Evolutionary conservation across 1,140 invertebrate species (phyloP), one percentile per base, ranked within the genome.

Genomic region (Drosophila cardini): DNA sequence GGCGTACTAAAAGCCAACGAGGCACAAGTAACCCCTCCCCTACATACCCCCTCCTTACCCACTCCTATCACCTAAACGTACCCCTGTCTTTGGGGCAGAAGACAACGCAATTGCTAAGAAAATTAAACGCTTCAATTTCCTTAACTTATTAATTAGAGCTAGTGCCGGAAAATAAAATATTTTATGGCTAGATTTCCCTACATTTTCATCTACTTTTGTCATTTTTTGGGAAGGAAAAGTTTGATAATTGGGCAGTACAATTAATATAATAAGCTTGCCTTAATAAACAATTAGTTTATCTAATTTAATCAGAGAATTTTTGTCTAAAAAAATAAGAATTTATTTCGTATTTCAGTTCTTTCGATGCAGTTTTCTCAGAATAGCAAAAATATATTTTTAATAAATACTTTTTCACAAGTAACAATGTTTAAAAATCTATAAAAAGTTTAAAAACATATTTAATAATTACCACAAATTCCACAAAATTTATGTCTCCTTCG

Each of bases 1-100:
- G 74, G 18, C 42, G 75, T 55, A 86, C 62, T 86, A 81, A 85
- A 85, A 85, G 58, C 60, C 64, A 78, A 78, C 62, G 63, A 78
- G 73, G 40, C 52, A 53, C 72, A 46, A 50, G 43, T 8, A 32
- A 13, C 43, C 34, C 34, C 32, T 45, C 65, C 50, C 77, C 48
- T 36, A 8, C 8, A 5, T 5, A 4, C 18, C 2, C 40, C 1
- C 30, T 18, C 26, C 61, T 48, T 26, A 26, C 50, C 11, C 6
- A 13, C 15, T 16, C 42, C 10, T 42, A 10, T 9, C 21, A 10
- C 30, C 52, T 13, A 38, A 4, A 6, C 13, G 46, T 45, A 4
- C 10, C 16, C 10, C 4, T 11, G 11, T 18, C 16, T 0, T 34
- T 38, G 13, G 13, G 13, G 48, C 18, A 13, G 45, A 75, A 42